Evolutionary conservation across 2,888 invertebrate species (phyloP), one percentile per base, ranked within the genome.

Genomic region (Patella ulyssiponensis): DNA sequence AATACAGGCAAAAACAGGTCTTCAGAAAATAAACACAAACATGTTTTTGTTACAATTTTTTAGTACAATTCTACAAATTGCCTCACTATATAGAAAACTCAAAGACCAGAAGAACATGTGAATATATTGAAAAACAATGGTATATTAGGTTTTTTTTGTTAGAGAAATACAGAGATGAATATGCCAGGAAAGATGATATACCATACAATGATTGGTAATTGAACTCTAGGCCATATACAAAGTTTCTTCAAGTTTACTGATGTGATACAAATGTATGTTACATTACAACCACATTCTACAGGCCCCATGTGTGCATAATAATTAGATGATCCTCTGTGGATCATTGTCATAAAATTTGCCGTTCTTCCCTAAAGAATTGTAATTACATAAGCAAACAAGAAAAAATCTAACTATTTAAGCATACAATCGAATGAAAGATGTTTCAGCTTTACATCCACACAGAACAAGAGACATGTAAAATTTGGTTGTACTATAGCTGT

Each of bases 1-100:
- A 74, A 91, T 90, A 83, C 91, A 91, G 3, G 85, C 88, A 83
- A 87, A 87, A 17, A 90, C 84, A 17, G 85, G 83, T n/a, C 72
- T 77, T 52, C 84, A 76, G 74, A 71, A 75, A 72, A 76, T 3
- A 44, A 14, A 76, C 12, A 69, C 9, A 12, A 71, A 23, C 44
- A 17, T 71, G 0, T n/a, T 3, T 12, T n/a, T 7, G 15, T 64
- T 53, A 5, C 9, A 75, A 17, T 12, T 44, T 12, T 44, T 17
- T 69, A 75, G 14, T n/a, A 52, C 70, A 23, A 71, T 20, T 17
- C 51, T 27, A 20, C 54, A 51, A 17, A 23, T 53, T 20, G 69
- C 17, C 17, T 27, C 69, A 15, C 11, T 74, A 64, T 74, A 64
- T 64, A n/a, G 20, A 2, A 1, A 70, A 33, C 70, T 44, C 44